Percentiles rank a stretch among this genome's conserved stretches.
Conservation (phyloP, 2,888 invertebrate species). For the Amiota minor region DNA sequence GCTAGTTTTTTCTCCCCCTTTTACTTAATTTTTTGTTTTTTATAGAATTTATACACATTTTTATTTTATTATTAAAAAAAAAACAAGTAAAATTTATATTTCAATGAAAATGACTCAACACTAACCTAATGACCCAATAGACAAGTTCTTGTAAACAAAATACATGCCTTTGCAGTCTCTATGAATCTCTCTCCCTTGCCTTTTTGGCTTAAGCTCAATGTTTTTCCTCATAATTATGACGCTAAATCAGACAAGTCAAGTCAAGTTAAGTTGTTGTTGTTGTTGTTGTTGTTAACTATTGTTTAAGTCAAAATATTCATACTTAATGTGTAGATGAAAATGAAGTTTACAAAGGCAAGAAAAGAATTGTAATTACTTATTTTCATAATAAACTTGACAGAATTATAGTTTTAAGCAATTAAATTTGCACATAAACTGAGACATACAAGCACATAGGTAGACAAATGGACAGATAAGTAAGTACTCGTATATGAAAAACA, state of each 20-base stretch:
- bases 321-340: conserved; percentile 44
- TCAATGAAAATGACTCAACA: conserved; percentile 66
- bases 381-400: conserved; percentile 68
- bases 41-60: background rate
- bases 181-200: conserved; percentile 17
- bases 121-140: conserved; percentile 66
- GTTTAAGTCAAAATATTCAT: conserved; percentile 61
- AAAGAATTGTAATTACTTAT: conserved; percentile 64
- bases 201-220: conserved; percentile 32
- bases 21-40: conserved; percentile 35
- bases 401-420: conserved; percentile 68
- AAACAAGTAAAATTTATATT: conserved; percentile 42
- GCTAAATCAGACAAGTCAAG: conserved; percentile 59
- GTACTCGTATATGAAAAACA: conserved; percentile 22
- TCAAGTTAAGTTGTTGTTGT: conserved; percentile 45
- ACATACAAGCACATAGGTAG: conserved; percentile 31
- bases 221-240: conserved; percentile 60
- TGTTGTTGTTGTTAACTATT: too few relatives aligned
- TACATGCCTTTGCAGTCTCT: background rate
- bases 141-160: conserved; percentile 56
- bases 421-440: conserved; percentile 57
- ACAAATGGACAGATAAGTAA: conserved; percentile 10
- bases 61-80: background rate
- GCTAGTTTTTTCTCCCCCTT: background rate
- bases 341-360: conserved; percentile 12